Evolutionary conservation across 1,140 invertebrate genomes (phyloP).

Genomic region (Scaptomyza graminum): DNA sequence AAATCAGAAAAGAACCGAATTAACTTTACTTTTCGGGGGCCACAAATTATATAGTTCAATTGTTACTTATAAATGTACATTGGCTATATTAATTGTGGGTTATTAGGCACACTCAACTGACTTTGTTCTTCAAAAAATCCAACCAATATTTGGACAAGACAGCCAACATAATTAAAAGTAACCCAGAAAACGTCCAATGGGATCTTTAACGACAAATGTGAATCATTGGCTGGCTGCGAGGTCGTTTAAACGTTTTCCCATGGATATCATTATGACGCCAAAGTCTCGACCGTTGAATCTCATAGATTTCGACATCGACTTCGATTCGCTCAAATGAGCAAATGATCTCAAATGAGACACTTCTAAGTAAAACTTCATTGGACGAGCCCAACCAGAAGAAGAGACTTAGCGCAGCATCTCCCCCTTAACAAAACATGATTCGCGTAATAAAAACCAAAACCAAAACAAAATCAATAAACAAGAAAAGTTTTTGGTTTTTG

Average conservation of each 20-base stretch:
- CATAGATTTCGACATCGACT: constrained; percentile 71
- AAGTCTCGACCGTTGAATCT: constrained; percentile 31
- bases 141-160: constrained; percentile 33
- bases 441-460: constrained; percentile 40
- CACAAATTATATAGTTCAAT: constrained; percentile 62
- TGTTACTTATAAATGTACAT: constrained; percentile 37
- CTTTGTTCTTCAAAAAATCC: constrained; percentile 24
- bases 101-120: constrained; percentile 67
- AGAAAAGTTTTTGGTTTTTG: constrained; percentile 1
- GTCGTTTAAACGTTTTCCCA: constrained; percentile 59
- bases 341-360: constrained; percentile 48
- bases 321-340: constrained; percentile 70
- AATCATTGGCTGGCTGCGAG: constrained; percentile 28
- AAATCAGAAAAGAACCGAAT: constrained; percentile 44
- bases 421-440: constrained; percentile 66
- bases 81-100: constrained; percentile 66
- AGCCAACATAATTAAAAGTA: constrained; percentile 20
- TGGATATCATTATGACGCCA: constrained; percentile 72
- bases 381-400: constrained; percentile 5
- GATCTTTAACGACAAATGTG: constrained; percentile 18
- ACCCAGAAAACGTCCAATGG: background rate
- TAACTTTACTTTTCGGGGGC: constrained; percentile 31
- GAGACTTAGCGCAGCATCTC: constrained; percentile 1
- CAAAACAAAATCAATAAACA: too few species aligned
- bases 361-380: constrained; percentile 65